phyloP scores from a whole-genome alignment of 2,888 invertebrate species.

The Agonum fuliginosum region DNA sequence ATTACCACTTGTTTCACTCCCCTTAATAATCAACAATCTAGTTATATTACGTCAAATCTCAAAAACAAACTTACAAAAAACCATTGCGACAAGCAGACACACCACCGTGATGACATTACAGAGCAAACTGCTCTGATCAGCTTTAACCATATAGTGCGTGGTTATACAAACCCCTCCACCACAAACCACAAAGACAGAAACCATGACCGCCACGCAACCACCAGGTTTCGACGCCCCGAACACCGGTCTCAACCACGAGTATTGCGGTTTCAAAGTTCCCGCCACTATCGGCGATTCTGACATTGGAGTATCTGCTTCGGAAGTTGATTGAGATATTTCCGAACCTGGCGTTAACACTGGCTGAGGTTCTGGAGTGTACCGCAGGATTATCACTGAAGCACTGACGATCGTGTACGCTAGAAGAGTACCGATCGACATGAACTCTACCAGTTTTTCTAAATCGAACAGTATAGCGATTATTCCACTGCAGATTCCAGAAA shows the following conservation, averaged over 20 bases:
- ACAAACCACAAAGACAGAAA: constrained; percentile 80
- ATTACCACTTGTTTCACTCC: too few relatives aligned
- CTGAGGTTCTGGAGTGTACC: constrained; percentile 76
- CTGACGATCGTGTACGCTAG: constrained; percentile 94
- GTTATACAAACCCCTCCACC: constrained; percentile 83
- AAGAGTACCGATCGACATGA: constrained; percentile 94
- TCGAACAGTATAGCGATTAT: constrained; percentile 90
- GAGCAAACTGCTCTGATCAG: constrained; percentile 76
- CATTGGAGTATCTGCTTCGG: constrained; percentile 70
- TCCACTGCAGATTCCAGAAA: constrained; percentile 86
- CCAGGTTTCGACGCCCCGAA: constrained; percentile 86
- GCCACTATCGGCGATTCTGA: constrained; percentile 75
- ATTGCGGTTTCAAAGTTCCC: constrained; percentile 84
- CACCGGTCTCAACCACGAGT: constrained; percentile 83
- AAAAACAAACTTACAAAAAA: constrained; percentile 77
- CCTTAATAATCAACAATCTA: too few relatives aligned
- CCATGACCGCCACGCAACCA: constrained; percentile 82
- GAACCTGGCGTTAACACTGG: constrained; percentile 68
- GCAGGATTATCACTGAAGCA: constrained; percentile 89
- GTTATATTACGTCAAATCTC: too few relatives aligned
- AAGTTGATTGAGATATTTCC: constrained; percentile 70
- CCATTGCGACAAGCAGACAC: constrained; percentile 78
- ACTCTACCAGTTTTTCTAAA: constrained; percentile 91
- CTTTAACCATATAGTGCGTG: constrained; percentile 76
- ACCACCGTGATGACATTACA: constrained; percentile 82